phyloP scores from a whole-genome alignment of 2,888 invertebrate genomes.

The Melitaea athalia region DNA sequence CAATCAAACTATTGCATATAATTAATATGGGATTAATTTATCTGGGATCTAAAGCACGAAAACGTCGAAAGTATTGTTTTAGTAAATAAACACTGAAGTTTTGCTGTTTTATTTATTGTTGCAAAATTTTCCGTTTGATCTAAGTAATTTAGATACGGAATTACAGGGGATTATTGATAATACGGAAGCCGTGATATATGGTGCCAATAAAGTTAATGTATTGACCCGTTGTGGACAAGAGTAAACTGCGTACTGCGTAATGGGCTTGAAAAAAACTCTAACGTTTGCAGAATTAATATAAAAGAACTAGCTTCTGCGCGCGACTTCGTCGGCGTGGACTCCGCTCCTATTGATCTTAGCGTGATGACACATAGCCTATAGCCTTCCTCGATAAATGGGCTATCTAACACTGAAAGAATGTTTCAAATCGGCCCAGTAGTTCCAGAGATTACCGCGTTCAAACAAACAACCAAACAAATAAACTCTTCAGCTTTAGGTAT shows the following conservation, averaged over 20 bases:
- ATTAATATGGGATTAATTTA: conserved; percentile 10
- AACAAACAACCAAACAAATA: too few species aligned
- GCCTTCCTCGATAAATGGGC: too few species aligned
- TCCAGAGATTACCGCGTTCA: too few species aligned
- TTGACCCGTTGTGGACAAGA: conserved; percentile 13
- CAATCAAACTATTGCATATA: conserved; percentile 1
- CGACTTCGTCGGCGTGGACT: too few species aligned
- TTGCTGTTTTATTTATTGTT: conserved; percentile 11
- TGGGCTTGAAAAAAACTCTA: background rate
- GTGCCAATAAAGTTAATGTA: conserved; percentile 34
- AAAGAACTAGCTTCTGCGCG: too few species aligned
- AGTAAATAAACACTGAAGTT: conserved; percentile 15
- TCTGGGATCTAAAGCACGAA: conserved; percentile 6
- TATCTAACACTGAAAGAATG: too few species aligned
- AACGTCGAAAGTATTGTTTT: conserved; percentile 16
- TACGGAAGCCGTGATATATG: conserved; percentile 33
- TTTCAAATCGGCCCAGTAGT: too few species aligned
- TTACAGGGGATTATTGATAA: conserved; percentile 36
- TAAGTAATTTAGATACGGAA: conserved; percentile 37
- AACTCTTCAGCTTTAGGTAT: too few species aligned
- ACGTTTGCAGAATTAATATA: background rate
- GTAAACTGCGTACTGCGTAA: background rate
- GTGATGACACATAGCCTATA: too few species aligned
- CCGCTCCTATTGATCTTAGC: too few species aligned
- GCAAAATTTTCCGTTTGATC: conserved; percentile 32